Evolutionary conservation across 2,888 invertebrate genomes (phyloP).

Genomic region (Cyrtodaria siliqua): DNA sequence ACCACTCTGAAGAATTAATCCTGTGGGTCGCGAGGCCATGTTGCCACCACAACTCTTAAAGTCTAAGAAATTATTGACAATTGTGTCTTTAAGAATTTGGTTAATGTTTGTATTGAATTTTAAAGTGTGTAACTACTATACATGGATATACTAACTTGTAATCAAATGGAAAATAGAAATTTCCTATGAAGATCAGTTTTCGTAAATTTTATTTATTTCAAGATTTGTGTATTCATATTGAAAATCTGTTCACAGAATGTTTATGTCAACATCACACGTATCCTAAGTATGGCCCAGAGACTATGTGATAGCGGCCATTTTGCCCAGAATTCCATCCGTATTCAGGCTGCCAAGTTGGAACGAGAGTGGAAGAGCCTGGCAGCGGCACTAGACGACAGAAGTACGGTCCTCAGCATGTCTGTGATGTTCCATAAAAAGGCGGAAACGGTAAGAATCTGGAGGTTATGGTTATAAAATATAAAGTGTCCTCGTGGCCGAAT

Average conservation of each 20-base stretch:
- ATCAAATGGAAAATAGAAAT: neutral
- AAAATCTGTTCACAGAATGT: slow-evolving; percentile 90
- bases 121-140: too few species aligned
- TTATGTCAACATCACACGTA: slow-evolving; percentile 97
- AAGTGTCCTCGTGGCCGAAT: too few species aligned
- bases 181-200: neutral
- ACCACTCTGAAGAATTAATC: too few species aligned
- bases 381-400: slow-evolving; percentile 96
- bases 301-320: slow-evolving; percentile 96
- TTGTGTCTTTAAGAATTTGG: too few species aligned
- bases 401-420: slow-evolving; percentile 96
- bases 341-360: slow-evolving; percentile 92
- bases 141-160: neutral
- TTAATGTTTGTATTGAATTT: too few species aligned
- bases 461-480: too few species aligned
- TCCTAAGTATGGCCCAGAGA: slow-evolving; percentile 95
- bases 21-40: too few species aligned
- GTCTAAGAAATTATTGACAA: too few species aligned
- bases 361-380: slow-evolving; percentile 95
- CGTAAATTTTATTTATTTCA: neutral
- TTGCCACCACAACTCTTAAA: too few species aligned
- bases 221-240: neutral
- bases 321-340: slow-evolving; percentile 93
- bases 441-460: slow-evolving; percentile 88
- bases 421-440: slow-evolving; percentile 99